Percentiles rank a stretch among this genome's conserved stretches.
phyloP scores from a whole-genome alignment of 2,888 invertebrate genomes.

The Rhingia rostrata region DNA sequence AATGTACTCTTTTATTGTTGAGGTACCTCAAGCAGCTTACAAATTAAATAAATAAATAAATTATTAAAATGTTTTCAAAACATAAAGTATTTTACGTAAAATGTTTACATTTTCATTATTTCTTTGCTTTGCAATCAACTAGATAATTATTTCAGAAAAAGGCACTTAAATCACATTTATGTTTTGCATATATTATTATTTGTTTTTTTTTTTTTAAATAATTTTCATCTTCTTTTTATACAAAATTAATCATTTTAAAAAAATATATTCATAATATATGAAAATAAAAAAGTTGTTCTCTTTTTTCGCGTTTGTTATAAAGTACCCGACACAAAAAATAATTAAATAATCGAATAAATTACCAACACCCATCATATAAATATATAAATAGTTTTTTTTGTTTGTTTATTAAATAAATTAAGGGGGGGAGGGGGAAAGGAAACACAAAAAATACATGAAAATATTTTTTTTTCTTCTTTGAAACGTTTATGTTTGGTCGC shows the following conservation, averaged over 20 bases:
- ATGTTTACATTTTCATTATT: constrained; percentile 68
- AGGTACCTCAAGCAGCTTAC: constrained; percentile 67
- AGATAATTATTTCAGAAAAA: constrained; percentile 74
- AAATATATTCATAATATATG: constrained; percentile 71
- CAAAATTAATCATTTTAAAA: constrained; percentile 14
- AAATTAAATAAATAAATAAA: constrained; percentile 75
- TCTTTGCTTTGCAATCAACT: constrained; percentile 73
- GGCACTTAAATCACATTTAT: constrained; percentile 76
- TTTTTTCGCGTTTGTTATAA: constrained; percentile 29
- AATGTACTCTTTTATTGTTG: constrained; percentile 55
- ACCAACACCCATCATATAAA: constrained; percentile 61
- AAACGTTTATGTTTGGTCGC: constrained; percentile 52
- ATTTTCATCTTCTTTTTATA: not conserved
- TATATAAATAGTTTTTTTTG: constrained; percentile 48
- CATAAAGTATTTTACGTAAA: constrained; percentile 70
- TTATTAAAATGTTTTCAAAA: constrained; percentile 72
- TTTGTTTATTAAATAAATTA: constrained; percentile 49
- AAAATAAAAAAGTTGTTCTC: constrained; percentile 60
- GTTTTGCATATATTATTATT: constrained; percentile 53
- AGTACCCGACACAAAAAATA: constrained; percentile 69
- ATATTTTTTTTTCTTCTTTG: constrained; percentile 20
- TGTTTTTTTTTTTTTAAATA: constrained; percentile 16
- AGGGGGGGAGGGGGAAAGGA: constrained; percentile 39
- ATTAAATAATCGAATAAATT: constrained; percentile 68
- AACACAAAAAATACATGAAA: constrained; percentile 47